Conservation (phyloP, 2,888 invertebrate genomes). For the Meliscaeva auricollis region DNA sequence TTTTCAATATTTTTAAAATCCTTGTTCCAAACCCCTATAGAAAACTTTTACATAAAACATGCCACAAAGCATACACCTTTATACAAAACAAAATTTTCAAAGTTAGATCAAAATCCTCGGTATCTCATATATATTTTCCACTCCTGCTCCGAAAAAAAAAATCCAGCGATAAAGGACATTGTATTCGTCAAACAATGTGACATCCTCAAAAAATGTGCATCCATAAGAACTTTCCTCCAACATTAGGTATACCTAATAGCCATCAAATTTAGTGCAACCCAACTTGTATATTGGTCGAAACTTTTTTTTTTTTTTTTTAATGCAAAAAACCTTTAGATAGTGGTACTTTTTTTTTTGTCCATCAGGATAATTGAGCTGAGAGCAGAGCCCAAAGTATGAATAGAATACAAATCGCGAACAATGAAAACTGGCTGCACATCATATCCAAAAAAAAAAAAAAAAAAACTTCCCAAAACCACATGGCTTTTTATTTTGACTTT, state of each 20-base stretch:
- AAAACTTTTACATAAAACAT: too few relatives aligned
- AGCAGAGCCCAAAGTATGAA: slow-evolving; percentile 4
- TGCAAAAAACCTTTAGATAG: not conserved
- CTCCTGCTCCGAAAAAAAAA: too few relatives aligned
- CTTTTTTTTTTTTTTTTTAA: not conserved
- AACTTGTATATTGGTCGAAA: slow-evolving; percentile 10
- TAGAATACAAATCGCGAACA: slow-evolving; percentile 9
- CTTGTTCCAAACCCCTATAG: too few relatives aligned
- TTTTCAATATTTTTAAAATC: too few relatives aligned
- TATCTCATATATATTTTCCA: too few relatives aligned
- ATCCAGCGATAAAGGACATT: too few relatives aligned
- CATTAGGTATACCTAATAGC: not conserved
- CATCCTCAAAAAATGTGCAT: not conserved
- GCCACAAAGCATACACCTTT: too few relatives aligned
- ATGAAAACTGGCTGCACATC: slow-evolving; percentile 1
- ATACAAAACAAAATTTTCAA: too few relatives aligned
- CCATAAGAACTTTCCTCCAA: not conserved
- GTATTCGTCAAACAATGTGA: not conserved
- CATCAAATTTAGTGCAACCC: slow-evolving; percentile 16
- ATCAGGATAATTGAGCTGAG: slow-evolving; percentile 7
- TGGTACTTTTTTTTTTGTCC: not conserved
- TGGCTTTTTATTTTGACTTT: not conserved
- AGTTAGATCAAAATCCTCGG: too few relatives aligned
- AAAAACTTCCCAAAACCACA: slow-evolving; percentile 30
- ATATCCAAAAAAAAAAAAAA: not conserved